Evolutionary conservation across 2,888 invertebrate genomes (phyloP).

Genomic region (Oscheius sp.): DNA sequence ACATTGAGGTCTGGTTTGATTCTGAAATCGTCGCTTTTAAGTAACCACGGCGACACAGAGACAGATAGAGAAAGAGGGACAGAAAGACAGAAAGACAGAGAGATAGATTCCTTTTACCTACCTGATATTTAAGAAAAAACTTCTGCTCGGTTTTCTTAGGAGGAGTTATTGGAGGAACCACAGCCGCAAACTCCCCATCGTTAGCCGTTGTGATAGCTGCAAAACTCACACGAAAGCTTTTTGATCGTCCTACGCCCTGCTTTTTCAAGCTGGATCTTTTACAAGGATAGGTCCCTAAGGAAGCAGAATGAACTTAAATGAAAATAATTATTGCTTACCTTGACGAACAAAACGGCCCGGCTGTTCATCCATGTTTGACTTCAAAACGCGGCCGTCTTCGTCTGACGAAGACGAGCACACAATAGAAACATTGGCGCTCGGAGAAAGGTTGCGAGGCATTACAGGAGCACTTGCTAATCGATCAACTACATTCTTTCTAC

Average conservation of each 20-base stretch:
- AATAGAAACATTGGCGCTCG: conserved; percentile 31
- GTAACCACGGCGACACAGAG: no score
- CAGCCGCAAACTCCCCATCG: conserved; percentile 11
- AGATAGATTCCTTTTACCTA: no score
- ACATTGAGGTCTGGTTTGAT: no score
- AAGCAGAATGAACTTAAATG: neutral
- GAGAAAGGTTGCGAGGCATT: conserved; percentile 37
- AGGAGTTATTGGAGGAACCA: conserved; percentile 8
- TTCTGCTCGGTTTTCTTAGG: neutral
- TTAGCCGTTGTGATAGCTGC: conserved; percentile 6
- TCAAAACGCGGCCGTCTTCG: conserved; percentile 11
- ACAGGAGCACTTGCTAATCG: conserved; percentile 27
- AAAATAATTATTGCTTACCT: conserved; percentile 15
- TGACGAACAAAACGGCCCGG: conserved; percentile 25
- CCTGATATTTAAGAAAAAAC: neutral
- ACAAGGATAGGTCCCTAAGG: conserved; percentile 16
- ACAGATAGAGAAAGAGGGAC: no score
- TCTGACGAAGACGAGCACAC: conserved; percentile 25
- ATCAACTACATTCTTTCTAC: conserved; percentile 21
- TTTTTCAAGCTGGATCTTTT: conserved; percentile 5
- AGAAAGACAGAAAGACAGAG: no score
- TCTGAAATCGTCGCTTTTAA: no score
- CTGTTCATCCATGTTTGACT: conserved; percentile 20
- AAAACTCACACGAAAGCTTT: conserved; percentile 31
- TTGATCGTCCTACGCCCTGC: conserved; percentile 12